A percentile compares a stretch with the other conserved stretches of the same genome.
Conservation (phyloP, 2,797 vertebrate genomes). For the Chaenodraco wilsoni region DNA sequence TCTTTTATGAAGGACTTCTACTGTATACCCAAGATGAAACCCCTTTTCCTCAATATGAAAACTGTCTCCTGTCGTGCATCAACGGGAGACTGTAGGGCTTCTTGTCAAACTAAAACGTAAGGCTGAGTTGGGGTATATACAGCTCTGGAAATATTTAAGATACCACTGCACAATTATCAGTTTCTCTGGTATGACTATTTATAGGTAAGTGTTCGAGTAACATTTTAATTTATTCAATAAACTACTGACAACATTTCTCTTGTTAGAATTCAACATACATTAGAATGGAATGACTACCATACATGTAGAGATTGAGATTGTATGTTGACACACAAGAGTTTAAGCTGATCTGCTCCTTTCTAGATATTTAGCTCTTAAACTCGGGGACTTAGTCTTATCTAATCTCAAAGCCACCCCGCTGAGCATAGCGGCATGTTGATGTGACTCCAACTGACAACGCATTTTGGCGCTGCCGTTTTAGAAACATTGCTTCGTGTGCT, state of each 20-base stretch:
- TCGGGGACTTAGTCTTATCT: constrained; percentile 6
- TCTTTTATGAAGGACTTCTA: background rate
- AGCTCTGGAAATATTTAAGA: too few species aligned
- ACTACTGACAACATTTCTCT: too few species aligned
- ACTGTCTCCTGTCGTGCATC: background rate
- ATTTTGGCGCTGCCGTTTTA: background rate
- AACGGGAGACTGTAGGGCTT: background rate
- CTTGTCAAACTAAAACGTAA: background rate
- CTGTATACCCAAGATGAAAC: background rate
- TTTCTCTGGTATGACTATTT: too few species aligned
- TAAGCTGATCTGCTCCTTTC: background rate
- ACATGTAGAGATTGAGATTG: too few species aligned
- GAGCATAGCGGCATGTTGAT: constrained; percentile 8
- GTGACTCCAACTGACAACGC: background rate
- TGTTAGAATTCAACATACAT: too few species aligned
- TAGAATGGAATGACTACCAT: too few species aligned
- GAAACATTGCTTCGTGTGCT: constrained; percentile 27
- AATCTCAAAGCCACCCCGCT: background rate
- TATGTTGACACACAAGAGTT: background rate
- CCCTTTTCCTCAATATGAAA: too few species aligned
- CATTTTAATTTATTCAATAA: too few species aligned
- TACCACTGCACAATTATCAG: too few species aligned
- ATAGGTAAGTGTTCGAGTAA: too few species aligned
- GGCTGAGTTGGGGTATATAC: background rate
- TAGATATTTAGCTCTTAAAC: background rate